Base-by-base conservation (phyloP, 2,113 vertebrate species). In the Gobius niger region DNA sequence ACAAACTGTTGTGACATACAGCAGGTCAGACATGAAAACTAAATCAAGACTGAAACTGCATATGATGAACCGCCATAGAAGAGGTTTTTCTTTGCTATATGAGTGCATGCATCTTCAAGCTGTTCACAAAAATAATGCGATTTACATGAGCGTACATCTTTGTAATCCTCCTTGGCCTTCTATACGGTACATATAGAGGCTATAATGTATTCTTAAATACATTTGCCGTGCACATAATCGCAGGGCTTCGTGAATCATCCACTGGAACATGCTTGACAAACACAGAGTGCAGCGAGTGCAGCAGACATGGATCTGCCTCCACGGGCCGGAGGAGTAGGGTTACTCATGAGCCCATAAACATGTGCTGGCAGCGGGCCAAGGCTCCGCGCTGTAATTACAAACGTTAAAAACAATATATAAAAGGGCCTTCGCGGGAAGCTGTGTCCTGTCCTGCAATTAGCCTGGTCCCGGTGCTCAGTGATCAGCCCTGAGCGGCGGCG, bases 321-420 rank as follows among this genome's bases (percentile, higher is more conserved):
- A 66, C 46, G 72, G 75, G 76, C 72, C 68, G 81, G 72, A 76
- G 88, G 88, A 84, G 83, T 90, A 83, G 71, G 81, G 88, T 90
- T 91, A 85, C 90, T 89, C 85, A 86, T 78, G 77, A 85, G 71
- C 85, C 79, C 80, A 82, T 87, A 88, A 88, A 87, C 88, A 89
- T 87, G 80, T 76, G 78, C 85, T 90, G 90, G 90, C 86, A 34
- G 77, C 52, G 1, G 9, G 71, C 90, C 90, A 80, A 79, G 66
- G 67, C 78, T 47, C 83, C 73, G 81, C 74, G 78, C 88, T 90
- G 85, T 87, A 88, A 90, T 88, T 90, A 89, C 80, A 87, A 87
- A 85, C 68, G 78, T 80, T 87, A 71, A 82, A 90, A 90, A 90
- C 81, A 80, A 84, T 85, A 84, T 89, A 85, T 83, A 87, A 86